A percentile compares a stretch with the other conserved stretches of the same genome.
phyloP scores from a whole-genome alignment of 2,888 invertebrate species.

The Lithophane leautieri region DNA sequence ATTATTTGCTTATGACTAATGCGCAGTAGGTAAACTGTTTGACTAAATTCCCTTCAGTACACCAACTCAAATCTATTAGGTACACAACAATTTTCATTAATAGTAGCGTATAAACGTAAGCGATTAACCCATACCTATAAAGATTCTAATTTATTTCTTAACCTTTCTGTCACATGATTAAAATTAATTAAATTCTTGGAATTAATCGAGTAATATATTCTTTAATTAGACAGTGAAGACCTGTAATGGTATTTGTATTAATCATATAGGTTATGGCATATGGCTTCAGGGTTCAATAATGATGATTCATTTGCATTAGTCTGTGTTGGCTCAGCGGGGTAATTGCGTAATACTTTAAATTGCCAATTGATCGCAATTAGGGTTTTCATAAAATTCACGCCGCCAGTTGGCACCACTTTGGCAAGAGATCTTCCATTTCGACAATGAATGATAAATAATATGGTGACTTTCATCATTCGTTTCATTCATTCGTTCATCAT shows the following conservation, averaged over 20 bases:
- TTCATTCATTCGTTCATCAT: too few relatives aligned
- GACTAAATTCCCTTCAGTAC: not conserved
- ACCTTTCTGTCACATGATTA: slow-evolving; percentile 31
- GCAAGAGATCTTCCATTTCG: too few relatives aligned
- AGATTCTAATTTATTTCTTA: slow-evolving; percentile 27
- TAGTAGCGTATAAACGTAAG: not conserved
- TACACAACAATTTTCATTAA: slow-evolving; percentile 14
- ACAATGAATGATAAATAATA: too few relatives aligned
- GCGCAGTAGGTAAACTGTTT: not conserved
- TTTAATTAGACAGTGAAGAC: slow-evolving; percentile 6
- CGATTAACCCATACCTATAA: slow-evolving; percentile 4
- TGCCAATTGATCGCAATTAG: too few relatives aligned
- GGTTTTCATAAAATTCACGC: too few relatives aligned
- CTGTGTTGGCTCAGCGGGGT: not conserved
- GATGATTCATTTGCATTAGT: not conserved
- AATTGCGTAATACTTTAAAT: too few relatives aligned
- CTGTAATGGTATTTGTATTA: not conserved
- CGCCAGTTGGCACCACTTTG: too few relatives aligned
- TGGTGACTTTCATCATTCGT: too few relatives aligned
- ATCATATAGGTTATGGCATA: slow-evolving; percentile 13
- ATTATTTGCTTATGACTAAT: not conserved
- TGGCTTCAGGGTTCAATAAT: not conserved
- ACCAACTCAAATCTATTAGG: not conserved
- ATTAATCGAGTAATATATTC: slow-evolving; percentile 22
- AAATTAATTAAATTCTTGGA: slow-evolving; percentile 28